Evolutionary conservation across 2,113 vertebrate genomes (phyloP).

Genomic region (Hippocampus guttulatus): DNA sequence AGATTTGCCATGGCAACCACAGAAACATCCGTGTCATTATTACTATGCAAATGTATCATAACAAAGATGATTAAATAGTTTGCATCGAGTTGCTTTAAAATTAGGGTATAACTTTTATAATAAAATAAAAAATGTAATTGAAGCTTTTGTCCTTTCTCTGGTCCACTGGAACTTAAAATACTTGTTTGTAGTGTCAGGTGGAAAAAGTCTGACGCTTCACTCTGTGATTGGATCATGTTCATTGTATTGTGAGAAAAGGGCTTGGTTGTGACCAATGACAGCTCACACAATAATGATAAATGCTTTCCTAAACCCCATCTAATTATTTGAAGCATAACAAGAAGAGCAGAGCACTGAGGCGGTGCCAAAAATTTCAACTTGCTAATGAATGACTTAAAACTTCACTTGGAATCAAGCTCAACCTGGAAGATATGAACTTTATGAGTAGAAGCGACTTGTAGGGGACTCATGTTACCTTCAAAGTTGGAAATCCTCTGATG

Average conservation of each 20-base stretch:
- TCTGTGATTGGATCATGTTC: no score
- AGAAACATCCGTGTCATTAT: background rate
- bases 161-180: no score
- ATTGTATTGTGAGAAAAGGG: background rate
- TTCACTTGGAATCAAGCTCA: background rate
- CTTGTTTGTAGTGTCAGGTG: background rate
- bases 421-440: background rate
- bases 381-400: background rate
- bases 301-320: background rate
- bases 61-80: no score
- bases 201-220: background rate
- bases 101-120: background rate
- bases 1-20: no score
- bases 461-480: conserved; percentile 58
- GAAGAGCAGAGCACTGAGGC: background rate
- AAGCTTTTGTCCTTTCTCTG: no score
- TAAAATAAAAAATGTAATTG: background rate
- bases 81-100: no score
- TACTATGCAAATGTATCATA: no score
- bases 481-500: conserved; percentile 65
- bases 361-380: background rate
- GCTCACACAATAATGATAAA: background rate
- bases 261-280: background rate
- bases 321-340: background rate
- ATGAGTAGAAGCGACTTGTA: background rate